phyloP scores from a whole-genome alignment of 2,888 invertebrate species.

The Diachrysia chrysitis region DNA sequence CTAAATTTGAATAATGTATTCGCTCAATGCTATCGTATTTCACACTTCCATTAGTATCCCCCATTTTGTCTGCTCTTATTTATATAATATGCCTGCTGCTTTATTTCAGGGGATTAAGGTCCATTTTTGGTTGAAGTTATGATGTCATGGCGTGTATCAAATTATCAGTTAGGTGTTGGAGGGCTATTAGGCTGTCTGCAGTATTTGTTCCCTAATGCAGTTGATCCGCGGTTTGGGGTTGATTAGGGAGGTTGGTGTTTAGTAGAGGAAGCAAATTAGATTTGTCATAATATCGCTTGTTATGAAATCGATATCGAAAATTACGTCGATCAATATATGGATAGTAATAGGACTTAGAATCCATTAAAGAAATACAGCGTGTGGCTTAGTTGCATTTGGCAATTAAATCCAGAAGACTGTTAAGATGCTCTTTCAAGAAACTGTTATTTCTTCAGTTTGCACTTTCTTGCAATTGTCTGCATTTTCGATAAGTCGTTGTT shows the following conservation, averaged over 20 bases:
- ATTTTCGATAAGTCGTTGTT: constrained; percentile 4
- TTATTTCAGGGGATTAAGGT: constrained; percentile 42
- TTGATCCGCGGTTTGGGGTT: constrained; percentile 67
- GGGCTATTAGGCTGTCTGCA: constrained; percentile 66
- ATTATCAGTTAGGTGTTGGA: constrained; percentile 70
- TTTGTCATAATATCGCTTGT: constrained; percentile 53
- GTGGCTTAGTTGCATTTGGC: neutral
- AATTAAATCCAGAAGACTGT: neutral
- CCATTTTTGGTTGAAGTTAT: constrained; percentile 36
- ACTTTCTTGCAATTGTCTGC: neutral
- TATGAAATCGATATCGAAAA: constrained; percentile 41
- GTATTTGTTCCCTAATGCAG: constrained; percentile 68
- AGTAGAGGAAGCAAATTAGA: constrained; percentile 57
- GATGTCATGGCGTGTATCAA: constrained; percentile 62
- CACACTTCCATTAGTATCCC: constrained; percentile 81
- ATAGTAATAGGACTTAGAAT: neutral
- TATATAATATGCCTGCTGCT: constrained; percentile 46
- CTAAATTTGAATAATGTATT: constrained; percentile 83
- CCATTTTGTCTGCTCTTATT: constrained; percentile 58
- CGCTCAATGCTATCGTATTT: constrained; percentile 80
- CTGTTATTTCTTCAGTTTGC: neutral
- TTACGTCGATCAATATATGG: constrained; percentile 17
- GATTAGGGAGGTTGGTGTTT: constrained; percentile 49
- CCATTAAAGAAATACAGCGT: neutral
- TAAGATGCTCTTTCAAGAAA: neutral